These are phyloP conservation scores for Tipula unca DNA, from an alignment of 2,888 invertebrate genomes.

Conservation along the genomic window DNA sequence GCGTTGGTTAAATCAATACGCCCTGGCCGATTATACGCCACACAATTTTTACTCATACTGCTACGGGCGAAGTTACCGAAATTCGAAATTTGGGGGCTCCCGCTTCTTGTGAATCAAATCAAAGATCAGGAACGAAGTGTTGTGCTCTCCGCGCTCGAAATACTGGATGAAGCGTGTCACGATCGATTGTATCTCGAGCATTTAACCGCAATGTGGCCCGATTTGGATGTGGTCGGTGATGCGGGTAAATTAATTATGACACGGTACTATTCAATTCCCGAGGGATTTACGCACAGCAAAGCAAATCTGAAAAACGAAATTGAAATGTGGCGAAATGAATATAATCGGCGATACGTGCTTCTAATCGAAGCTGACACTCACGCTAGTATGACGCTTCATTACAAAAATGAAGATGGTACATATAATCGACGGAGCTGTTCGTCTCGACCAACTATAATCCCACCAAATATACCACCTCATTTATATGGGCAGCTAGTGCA, in stretches of 20 bases:
- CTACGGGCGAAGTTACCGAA: conserved; percentile 62
- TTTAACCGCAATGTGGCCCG: conserved; percentile 64
- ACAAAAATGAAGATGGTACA: conserved; percentile 66
- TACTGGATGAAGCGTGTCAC: conserved; percentile 89
- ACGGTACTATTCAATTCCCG: conserved; percentile 63
- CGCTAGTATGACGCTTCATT: conserved; percentile 76
- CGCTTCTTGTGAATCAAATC: conserved; percentile 73
- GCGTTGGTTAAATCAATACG: conserved; percentile 41
- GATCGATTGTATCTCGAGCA: conserved; percentile 68
- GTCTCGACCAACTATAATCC: conserved; percentile 47
- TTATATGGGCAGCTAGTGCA: conserved; percentile 75
- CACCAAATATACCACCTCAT: conserved; percentile 55
- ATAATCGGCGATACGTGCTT: conserved; percentile 76
- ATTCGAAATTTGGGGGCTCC: conserved; percentile 80
- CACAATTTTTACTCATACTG: conserved; percentile 82
- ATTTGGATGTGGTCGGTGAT: conserved; percentile 61
- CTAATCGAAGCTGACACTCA: conserved; percentile 84
- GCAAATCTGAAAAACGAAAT: conserved; percentile 64
- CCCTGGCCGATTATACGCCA: conserved; percentile 69
- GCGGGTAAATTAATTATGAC: conserved; percentile 68
- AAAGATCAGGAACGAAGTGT: conserved; percentile 76
- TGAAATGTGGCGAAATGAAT: conserved; percentile 67
- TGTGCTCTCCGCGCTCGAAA: conserved; percentile 67
- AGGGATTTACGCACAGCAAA: conserved; percentile 56
- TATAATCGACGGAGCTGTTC: conserved; percentile 61